A percentile compares a stretch with the other conserved stretches of the same genome.
Conservation (phyloP, 2,113 vertebrate species). For the Lates calcarifer region DNA sequence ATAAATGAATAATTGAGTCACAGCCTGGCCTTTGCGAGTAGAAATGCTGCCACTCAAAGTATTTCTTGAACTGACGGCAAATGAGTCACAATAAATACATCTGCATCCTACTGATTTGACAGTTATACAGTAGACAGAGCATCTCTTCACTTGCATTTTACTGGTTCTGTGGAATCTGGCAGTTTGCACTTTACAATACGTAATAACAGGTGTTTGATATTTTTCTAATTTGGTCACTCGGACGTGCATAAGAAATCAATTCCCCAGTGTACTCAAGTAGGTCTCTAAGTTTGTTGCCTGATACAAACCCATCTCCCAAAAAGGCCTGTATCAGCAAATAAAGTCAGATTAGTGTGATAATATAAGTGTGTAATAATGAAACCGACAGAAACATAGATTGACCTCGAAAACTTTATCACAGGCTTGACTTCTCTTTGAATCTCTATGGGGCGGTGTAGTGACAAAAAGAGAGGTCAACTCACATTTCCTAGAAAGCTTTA, state of each 20-base stretch:
- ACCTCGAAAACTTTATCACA: not conserved
- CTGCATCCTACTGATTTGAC: not conserved
- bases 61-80: not conserved
- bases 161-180: too few relatives aligned
- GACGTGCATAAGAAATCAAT: not conserved
- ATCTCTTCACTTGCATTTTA: too few relatives aligned
- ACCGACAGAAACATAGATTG: not conserved
- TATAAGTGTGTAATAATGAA: not conserved
- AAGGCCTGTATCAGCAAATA: not conserved
- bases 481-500: constrained; percentile 72
- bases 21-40: not conserved
- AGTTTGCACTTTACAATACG: too few relatives aligned
- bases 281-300: too few relatives aligned
- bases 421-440: constrained; percentile 14
- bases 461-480: constrained; percentile 61
- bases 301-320: not conserved
- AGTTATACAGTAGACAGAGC: not conserved
- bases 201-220: too few relatives aligned
- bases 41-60: not conserved
- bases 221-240: too few relatives aligned
- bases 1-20: constrained; percentile 2
- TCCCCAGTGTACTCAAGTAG: too few relatives aligned
- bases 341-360: too few relatives aligned
- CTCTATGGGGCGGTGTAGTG: not conserved
- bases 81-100: not conserved